phyloP scores from a whole-genome alignment of 2,888 invertebrate genomes.

The Chaetogeoica ovagalla region DNA sequence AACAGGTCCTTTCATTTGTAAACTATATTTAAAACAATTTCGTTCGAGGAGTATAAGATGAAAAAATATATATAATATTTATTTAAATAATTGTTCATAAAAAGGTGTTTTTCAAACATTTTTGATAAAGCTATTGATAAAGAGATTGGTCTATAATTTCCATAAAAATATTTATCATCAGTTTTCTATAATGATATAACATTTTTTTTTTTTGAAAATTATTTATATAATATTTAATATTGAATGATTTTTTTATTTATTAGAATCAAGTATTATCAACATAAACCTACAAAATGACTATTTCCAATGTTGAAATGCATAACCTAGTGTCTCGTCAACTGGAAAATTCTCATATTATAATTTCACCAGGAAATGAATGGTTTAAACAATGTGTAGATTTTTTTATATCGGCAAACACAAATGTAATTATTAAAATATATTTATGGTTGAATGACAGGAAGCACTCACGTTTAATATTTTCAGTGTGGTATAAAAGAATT shows the following conservation, averaged over 20 bases:
- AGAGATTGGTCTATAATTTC: too few species aligned
- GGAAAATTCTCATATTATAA: conserved; percentile 42
- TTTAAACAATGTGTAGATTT: conserved; percentile 53
- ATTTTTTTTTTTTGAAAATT: too few species aligned
- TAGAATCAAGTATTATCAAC: neutral
- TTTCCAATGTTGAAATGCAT: conserved; percentile 32
- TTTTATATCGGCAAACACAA: conserved; percentile 48
- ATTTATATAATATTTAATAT: too few species aligned
- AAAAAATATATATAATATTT: too few species aligned
- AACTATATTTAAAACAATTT: too few species aligned
- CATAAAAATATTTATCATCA: too few species aligned
- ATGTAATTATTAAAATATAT: conserved; percentile 21
- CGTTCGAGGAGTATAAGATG: too few species aligned
- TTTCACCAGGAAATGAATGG: conserved; percentile 54
- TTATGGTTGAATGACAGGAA: neutral
- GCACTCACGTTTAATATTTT: neutral
- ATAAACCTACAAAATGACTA: conserved; percentile 6
- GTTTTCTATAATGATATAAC: too few species aligned
- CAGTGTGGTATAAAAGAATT: conserved; percentile 36
- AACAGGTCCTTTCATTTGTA: too few species aligned
- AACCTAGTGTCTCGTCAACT: conserved; percentile 13
- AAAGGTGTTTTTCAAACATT: too few species aligned
- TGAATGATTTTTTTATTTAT: conserved; percentile 8
- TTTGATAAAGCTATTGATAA: too few species aligned
- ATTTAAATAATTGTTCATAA: too few species aligned